Evolutionary conservation across 1,140 invertebrate species (phyloP), one percentile per base, ranked within the genome.

Genomic region (Listronotus oregonensis): DNA sequence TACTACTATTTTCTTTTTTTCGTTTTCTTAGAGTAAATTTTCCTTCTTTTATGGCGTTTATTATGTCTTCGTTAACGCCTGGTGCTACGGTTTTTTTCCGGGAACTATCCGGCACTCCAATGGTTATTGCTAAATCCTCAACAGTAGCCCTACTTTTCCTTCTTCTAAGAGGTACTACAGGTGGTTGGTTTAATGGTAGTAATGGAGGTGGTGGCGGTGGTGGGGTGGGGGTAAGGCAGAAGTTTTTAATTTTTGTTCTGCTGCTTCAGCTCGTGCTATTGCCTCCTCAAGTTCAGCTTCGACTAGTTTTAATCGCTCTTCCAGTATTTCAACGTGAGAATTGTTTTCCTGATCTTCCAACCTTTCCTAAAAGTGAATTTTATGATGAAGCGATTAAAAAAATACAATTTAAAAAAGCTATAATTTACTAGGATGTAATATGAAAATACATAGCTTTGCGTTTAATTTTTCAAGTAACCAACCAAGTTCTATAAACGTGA

Each of bases 1-100:
- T 84, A 50, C 81, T 83, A 52, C 83, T 84, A 65, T 83, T 81
- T 70, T 87, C 84, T 71, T 87, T 84, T 47, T 88, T 87, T 0
- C 84, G 84, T 7, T 87, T 85, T 69, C 86, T 87, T 9, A 90
- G 76, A 0, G 86, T 88, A 75, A 90, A 90, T 60, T 85, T 84
- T n/a, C 89, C 89, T 11, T 87, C 86, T 80, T 90, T 90, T 18
- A 90, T 89, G 75, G 89, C 86, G 74, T 88, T 89, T 5, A 90
- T 88, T 64, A 90, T 88, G 40, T 89, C 87, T 66, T 89, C 88
- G 67, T 90, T 89, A 2, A 85, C 87, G 14, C 73, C 72, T 52
- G 71, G 57, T 34, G 66, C 63, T 47, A 64, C 15, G 9, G 56
- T 40, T 64, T 72, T 71, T n/a, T 66, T 64, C 4, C 27, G 42